A percentile compares a stretch with the other conserved stretches of the same genome.
These are phyloP conservation scores for Clarias laeviceps DNA, from an alignment of 2,797 vertebrate genomes.

Conservation along the genomic window DNA sequence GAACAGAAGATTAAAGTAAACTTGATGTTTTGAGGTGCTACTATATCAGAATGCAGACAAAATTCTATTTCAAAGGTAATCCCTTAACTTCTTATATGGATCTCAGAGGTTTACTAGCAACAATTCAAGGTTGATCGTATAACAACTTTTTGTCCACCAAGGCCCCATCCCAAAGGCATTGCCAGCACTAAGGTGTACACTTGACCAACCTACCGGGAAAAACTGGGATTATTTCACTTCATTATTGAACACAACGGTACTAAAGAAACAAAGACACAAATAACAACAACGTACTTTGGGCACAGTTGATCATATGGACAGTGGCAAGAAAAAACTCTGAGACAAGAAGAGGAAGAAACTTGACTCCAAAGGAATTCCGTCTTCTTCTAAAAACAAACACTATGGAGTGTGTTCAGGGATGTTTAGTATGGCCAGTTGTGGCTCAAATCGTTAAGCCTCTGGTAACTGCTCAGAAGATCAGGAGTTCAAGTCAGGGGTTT, in stretches of 20 bases:
- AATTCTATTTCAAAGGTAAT: neutral
- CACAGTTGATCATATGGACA: neutral
- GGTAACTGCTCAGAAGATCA: too few relatives aligned
- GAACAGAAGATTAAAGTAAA: neutral
- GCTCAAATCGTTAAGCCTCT: neutral
- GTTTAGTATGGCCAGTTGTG: neutral
- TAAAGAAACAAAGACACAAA: neutral
- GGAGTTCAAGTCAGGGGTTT: too few relatives aligned
- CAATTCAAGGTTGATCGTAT: neutral
- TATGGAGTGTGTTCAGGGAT: neutral
- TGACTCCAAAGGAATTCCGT: neutral
- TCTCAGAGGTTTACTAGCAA: neutral
- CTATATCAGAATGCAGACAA: neutral
- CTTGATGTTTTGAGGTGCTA: neutral
- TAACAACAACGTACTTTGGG: neutral
- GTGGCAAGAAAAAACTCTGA: neutral
- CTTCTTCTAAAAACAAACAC: neutral
- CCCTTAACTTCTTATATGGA: neutral
- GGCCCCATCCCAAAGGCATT: neutral
- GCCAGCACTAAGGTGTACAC: neutral
- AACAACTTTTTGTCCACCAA: neutral
- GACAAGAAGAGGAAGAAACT: neutral
- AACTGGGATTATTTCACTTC: neutral
- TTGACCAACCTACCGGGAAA: neutral
- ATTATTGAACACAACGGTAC: neutral